Conservation (phyloP, 2,888 invertebrate species). For the Cordylochernes scorpioides region DNA sequence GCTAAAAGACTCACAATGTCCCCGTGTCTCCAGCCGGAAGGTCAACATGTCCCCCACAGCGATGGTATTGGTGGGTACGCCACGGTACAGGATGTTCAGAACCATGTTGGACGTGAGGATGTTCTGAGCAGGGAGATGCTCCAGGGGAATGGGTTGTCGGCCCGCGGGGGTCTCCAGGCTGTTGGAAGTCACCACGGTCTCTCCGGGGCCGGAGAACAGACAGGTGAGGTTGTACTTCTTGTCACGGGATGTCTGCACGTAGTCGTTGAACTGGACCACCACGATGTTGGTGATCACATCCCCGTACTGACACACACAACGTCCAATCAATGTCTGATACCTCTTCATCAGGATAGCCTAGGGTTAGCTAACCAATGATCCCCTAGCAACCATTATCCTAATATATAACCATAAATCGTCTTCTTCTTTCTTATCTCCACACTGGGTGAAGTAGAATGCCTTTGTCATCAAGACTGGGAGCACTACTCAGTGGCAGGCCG, state of each 20-base stretch:
- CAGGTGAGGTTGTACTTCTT: conserved; percentile 79
- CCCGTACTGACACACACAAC: conserved; percentile 39
- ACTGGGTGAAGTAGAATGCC: too few relatives aligned
- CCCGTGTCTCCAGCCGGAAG: conserved; percentile 61
- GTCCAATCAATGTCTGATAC: too few relatives aligned
- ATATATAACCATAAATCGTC: too few relatives aligned
- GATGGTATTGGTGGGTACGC: conserved; percentile 67
- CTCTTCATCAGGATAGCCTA: too few relatives aligned
- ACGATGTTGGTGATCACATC: conserved; percentile 81
- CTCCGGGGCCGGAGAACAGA: conserved; percentile 64
- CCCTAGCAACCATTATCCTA: too few relatives aligned
- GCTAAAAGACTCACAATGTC: conserved; percentile 28
- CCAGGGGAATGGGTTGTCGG: conserved; percentile 64
- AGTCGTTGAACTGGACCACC: conserved; percentile 74
- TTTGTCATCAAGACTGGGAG: too few relatives aligned
- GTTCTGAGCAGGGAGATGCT: conserved; percentile 69
- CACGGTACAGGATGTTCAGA: conserved; percentile 58
- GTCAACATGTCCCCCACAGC: conserved; percentile 75
- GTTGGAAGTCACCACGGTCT: conserved; percentile 59
- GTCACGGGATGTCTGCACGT: conserved; percentile 65
- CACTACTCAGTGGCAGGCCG: too few relatives aligned
- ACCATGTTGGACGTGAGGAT: conserved; percentile 64
- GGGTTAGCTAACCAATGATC: too few relatives aligned
- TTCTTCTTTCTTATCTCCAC: too few relatives aligned
- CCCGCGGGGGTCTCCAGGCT: conserved; percentile 16